Evolutionary conservation across 2,797 vertebrate species (phyloP).

Genomic region (Onychomys arenicola): DNA sequence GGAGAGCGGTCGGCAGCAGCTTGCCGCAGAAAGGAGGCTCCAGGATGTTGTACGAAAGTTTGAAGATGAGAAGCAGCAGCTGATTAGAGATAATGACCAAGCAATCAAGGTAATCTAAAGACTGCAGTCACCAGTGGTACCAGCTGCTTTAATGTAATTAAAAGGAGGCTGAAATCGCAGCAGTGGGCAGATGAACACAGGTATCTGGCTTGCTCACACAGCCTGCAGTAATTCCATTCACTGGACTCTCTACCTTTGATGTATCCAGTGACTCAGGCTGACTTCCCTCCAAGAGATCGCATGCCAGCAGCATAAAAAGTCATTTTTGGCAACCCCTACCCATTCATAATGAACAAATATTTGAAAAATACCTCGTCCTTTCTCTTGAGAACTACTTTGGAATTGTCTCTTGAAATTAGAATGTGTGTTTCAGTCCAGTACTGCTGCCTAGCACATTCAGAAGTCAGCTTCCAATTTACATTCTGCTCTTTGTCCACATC

Average conservation of each 20-base stretch:
- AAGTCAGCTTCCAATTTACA: constrained; percentile 73
- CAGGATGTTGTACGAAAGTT: constrained; percentile 89
- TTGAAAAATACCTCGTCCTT: constrained; percentile 71
- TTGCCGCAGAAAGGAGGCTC: constrained; percentile 88
- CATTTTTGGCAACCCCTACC: constrained; percentile 73
- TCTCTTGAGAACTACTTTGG: constrained; percentile 78
- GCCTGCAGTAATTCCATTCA: constrained; percentile 71
- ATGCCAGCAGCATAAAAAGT: constrained; percentile 55
- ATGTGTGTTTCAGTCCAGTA: constrained; percentile 40
- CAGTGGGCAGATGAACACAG: constrained; percentile 79
- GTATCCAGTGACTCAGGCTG: constrained; percentile 79
- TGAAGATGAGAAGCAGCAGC: constrained; percentile 92
- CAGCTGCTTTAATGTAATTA: constrained; percentile 83
- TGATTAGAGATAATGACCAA: constrained; percentile 89
- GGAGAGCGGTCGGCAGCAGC: constrained; percentile 90
- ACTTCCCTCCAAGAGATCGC: constrained; percentile 72
- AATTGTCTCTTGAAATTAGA: constrained; percentile 76
- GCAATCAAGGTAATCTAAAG: constrained; percentile 89
- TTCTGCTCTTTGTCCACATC: constrained; percentile 66
- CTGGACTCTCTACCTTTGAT: constrained; percentile 77
- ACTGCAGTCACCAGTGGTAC: constrained; percentile 82
- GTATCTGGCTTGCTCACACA: constrained; percentile 74
- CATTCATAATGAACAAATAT: constrained; percentile 75
- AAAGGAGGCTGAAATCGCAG: constrained; percentile 80
- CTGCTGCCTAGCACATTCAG: constrained; percentile 69